phyloP scores from a whole-genome alignment of 2,113 vertebrate species.

The Egretta garzetta region DNA sequence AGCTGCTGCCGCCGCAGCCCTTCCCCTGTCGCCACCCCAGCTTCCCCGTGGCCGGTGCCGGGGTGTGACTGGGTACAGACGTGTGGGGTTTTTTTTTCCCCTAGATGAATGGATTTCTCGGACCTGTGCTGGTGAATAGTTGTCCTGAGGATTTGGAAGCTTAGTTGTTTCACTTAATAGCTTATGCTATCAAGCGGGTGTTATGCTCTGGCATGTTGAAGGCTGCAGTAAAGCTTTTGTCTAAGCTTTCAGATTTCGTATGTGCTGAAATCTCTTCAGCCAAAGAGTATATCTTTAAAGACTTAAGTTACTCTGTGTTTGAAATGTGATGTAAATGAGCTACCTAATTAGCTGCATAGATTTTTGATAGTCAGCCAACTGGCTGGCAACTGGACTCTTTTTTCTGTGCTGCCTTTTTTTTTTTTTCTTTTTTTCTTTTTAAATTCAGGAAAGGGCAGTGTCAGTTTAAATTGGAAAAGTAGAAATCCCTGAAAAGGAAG shows the following conservation, averaged over 20 bases:
- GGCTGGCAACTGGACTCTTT: not conserved
- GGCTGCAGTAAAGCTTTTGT: conserved; percentile 1
- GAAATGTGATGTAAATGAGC: not conserved
- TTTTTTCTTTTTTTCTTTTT: not conserved
- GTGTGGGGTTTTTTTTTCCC: not conserved
- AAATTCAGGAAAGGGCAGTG: not conserved
- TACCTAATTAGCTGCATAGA: not conserved
- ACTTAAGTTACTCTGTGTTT: not conserved
- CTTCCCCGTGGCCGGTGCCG: not conserved
- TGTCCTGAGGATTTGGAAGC: not conserved
- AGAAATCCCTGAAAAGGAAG: not conserved
- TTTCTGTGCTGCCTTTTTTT: too few species aligned
- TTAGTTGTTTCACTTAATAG: not conserved
- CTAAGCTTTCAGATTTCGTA: not conserved
- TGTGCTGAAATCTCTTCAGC: not conserved
- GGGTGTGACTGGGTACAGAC: not conserved
- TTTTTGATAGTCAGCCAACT: not conserved
- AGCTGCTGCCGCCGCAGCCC: not conserved
- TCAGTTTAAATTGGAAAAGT: not conserved
- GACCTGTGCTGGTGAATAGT: not conserved
- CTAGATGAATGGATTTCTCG: not conserved
- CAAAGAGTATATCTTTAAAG: not conserved
- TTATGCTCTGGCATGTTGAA: not conserved
- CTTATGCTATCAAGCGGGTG: not conserved
- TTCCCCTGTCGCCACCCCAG: not conserved